Percentiles rank a stretch among this genome's conserved stretches.
Evolutionary conservation across 2,797 vertebrate species (phyloP).

Genomic region (Intellagama lesueurii): DNA sequence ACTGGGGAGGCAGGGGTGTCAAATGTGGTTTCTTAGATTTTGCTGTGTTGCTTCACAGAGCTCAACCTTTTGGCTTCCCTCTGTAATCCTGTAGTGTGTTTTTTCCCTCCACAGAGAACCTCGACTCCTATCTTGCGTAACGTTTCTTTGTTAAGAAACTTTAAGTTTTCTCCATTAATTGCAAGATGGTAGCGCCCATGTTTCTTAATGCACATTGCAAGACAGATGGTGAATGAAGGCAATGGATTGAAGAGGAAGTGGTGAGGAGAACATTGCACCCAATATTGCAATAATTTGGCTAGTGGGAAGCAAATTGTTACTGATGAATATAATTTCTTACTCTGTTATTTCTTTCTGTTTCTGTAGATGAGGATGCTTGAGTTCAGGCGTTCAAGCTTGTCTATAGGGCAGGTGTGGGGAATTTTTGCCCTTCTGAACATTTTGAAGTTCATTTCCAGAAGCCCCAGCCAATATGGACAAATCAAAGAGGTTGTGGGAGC

Average conservation of each 20-base stretch:
- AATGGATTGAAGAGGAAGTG: constrained; percentile 16
- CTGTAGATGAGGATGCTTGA: background rate
- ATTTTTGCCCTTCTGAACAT: background rate
- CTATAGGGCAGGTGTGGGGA: background rate
- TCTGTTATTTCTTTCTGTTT: background rate
- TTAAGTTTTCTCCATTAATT: constrained; percentile 36
- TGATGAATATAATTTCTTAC: background rate
- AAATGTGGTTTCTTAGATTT: constrained; percentile 18
- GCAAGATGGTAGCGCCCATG: background rate
- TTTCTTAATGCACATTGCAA: constrained; percentile 10
- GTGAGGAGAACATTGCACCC: background rate
- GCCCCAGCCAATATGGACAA: background rate
- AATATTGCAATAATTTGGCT: constrained; percentile 14
- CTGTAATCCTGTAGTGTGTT: constrained; percentile 4
- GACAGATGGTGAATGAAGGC: background rate
- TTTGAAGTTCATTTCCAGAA: background rate
- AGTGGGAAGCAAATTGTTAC: background rate
- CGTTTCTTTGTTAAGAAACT: constrained; percentile 1
- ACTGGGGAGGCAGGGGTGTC: background rate
- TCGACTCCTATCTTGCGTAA: constrained; percentile 31
- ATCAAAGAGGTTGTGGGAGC: background rate
- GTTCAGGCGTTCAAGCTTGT: background rate
- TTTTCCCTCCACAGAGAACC: background rate
- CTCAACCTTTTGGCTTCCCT: background rate
- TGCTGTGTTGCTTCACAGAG: background rate